Evolutionary conservation across 92 coral and sea anemone genomes (phyloP), one percentile per base, ranked within the genome.

Genomic region (Palythoa grandiflora): DNA sequence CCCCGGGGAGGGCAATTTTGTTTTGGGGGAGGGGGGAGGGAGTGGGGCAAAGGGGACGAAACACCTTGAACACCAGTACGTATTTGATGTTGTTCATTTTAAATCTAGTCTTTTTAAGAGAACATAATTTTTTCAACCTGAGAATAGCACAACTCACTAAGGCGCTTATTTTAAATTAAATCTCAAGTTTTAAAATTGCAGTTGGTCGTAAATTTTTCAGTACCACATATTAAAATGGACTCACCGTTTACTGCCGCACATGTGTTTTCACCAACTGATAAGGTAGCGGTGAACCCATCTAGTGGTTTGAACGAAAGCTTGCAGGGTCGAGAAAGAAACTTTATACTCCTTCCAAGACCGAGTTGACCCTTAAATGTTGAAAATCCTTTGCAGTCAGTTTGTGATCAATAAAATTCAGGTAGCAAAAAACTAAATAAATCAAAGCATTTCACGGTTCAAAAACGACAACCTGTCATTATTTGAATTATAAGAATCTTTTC

Each of bases 171-270:
- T 44, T 4, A 44, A 44, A 40, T 28, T 28, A 28, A 28, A 40
- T 40, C 3, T 40, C 65, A 57, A 57, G 11, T 0, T 59, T 59
- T 59, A 44, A 44, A 44, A 4, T 44, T 44, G 50, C 50, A 44
- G 50, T 2, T 40, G 47, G 2, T 10, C 6, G 7, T 37, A 3
- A 8, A 20, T 11, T 70, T 17, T 16, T 3, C 52, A 72, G 2
- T 9, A 66, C 15, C 28, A 4, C n/a, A n/a, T 19, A 3, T 17
- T 2, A 12, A 51, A 17, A 6, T 15, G 11, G 6, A 83, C 94
- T 55, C 38, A 97, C 99, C 99, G 76, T 94, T 92, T n/a, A 93
- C 94, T 39, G 99, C 99, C 71, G 99, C 99, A 60, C 94, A 93
- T 8, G 98, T 97, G 83, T 94, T 97, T 84, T 97, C 99, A 35